Base-by-base conservation (phyloP, 2,113 vertebrate genomes). In the Chrysochloris asiatica region DNA sequence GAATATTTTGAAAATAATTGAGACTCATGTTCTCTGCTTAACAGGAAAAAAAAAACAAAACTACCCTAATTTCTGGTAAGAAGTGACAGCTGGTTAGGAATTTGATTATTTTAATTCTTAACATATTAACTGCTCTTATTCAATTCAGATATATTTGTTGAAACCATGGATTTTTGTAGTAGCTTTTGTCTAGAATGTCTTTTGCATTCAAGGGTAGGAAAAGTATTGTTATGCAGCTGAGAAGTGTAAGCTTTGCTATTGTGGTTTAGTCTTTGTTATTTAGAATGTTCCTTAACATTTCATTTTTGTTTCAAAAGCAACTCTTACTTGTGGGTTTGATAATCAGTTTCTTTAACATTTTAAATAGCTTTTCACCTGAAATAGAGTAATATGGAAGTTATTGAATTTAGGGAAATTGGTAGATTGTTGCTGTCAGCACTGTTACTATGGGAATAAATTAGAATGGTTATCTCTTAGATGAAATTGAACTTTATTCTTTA, bases 401-500 rank as follows among this genome's bases (percentile, higher is more conserved):
- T 59, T 79, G 78, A 90, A 92, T 88, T 92, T 88, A 65, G 65
- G 63, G 47, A 90, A 88, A 90, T 83, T 86, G 71, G 52, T 67
- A 48, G 43, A 38, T 92, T 88, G 48, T 90, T 94, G 86, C 45
- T 89, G 11, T 85, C 43, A 88, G 63, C 86, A 72, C 30, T 48
- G 43, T 90, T 91, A 78, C 48, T 85, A 63, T 41, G 48, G 75
- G 22, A 81, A 90, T 93, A 85, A 75, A 88, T 96, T 83, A 93
- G 59, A 86, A 84, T 47, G 65, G 89, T 88, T 90, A 93, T 45
- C 54, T 90, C n/a, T 75, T 71, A 93, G 38, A 47, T 88, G 38
- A 45, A 87, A 90, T 63, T 92, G 79, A 94, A 90, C 65, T 90
- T 96, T 90, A 84, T 94, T 94, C 43, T 88, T 94, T 86, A 56